phyloP scores from a whole-genome alignment of 2,797 vertebrate genomes.

The Pantherophis vulpinus region DNA sequence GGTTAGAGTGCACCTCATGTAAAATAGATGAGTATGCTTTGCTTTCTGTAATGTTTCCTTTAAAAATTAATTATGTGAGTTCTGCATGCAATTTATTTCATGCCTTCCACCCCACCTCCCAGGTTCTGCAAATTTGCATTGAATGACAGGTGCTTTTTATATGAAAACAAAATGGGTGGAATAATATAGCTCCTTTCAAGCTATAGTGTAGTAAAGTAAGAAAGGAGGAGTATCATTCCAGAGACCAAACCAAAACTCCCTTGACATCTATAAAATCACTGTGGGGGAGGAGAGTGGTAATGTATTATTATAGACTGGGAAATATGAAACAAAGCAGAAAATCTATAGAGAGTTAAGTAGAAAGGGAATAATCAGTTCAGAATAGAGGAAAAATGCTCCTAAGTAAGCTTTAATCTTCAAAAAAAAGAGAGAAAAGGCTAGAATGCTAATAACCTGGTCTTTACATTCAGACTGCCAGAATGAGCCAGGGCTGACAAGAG shows the following conservation, averaged over 20 bases:
- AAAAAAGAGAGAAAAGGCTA: fast-evolving
- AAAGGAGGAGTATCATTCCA: slow-evolving; percentile 48
- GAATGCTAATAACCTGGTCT: background rate
- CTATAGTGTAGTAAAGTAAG: slow-evolving; percentile 54
- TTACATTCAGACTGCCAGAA: background rate
- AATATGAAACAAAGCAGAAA: slow-evolving; percentile 36
- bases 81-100: slow-evolving; percentile 52
- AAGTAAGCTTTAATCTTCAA: background rate
- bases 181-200: slow-evolving; percentile 50
- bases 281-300: slow-evolving; percentile 21
- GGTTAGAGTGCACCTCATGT: slow-evolving; percentile 37
- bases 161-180: slow-evolving; percentile 44
- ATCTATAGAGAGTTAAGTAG: slow-evolving; percentile 9
- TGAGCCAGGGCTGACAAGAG: background rate
- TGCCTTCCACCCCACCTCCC: slow-evolving; percentile 15
- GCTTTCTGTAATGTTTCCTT: slow-evolving; percentile 45
- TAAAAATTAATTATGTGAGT: slow-evolving; percentile 61
- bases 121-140: slow-evolving; percentile 56
- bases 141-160: slow-evolving; percentile 56
- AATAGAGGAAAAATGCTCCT: background rate
- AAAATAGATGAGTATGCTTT: slow-evolving; percentile 53
- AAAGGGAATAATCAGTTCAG: background rate
- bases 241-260: slow-evolving; percentile 48
- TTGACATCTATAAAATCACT: background rate
- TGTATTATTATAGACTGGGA: background rate